Percentiles rank a stretch among this genome's conserved stretches.
Conservation (phyloP, 2,888 invertebrate genomes). For the Sycophila texana region DNA sequence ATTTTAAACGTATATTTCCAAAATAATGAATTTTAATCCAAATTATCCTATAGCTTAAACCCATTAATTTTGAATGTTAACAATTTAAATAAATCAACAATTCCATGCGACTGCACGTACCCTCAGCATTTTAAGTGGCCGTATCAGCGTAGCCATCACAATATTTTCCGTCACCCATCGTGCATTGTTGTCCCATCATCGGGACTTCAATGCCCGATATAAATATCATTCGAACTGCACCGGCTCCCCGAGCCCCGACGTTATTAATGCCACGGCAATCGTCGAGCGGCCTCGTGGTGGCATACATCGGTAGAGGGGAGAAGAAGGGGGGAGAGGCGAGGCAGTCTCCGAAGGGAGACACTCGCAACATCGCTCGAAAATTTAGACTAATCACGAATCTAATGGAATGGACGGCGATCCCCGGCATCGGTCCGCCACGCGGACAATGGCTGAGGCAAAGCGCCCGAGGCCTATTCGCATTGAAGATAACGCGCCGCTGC, state of each 20-base stretch:
- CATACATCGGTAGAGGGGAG: constrained; percentile 34
- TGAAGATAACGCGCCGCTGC: constrained; percentile 49
- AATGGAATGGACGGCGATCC: constrained; percentile 50
- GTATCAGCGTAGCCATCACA: not conserved
- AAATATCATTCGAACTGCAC: not conserved
- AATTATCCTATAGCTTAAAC: too few species aligned
- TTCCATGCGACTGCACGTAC: not conserved
- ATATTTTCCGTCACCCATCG: not conserved
- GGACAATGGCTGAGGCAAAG: constrained; percentile 38
- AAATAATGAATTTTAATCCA: too few species aligned
- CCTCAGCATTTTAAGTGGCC: not conserved
- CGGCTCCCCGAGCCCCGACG: not conserved
- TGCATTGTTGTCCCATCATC: not conserved
- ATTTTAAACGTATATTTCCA: too few species aligned
- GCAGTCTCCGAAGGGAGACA: not conserved
- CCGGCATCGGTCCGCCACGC: constrained; percentile 4
- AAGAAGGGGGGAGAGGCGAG: not conserved
- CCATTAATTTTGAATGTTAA: not conserved
- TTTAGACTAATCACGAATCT: constrained; percentile 55
- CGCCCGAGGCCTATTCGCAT: constrained; percentile 46
- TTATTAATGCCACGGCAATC: constrained; percentile 40
- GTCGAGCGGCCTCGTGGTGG: constrained; percentile 15
- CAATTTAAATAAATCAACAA: not conserved
- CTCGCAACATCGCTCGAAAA: constrained; percentile 46
- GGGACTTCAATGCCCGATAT: not conserved